These are phyloP conservation scores for Lateolabrax maculatus DNA, from an alignment of 2,797 vertebrate genomes.

Conservation along the genomic window DNA sequence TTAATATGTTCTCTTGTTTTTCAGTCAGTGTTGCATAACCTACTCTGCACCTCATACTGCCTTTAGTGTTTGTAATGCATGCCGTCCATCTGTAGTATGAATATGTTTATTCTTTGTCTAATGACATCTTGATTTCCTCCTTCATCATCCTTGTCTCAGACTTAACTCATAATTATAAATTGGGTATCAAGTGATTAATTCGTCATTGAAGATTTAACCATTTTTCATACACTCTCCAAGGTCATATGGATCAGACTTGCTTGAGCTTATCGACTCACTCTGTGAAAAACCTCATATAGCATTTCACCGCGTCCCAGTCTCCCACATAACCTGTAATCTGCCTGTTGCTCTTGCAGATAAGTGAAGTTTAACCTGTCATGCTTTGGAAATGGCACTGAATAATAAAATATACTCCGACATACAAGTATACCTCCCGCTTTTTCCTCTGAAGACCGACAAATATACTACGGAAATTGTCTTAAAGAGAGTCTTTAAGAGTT, in stretches of 20 bases:
- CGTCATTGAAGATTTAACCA: conserved; percentile 25
- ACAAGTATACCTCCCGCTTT: conserved; percentile 19
- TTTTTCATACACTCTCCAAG: conserved; percentile 31
- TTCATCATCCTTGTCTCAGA: conserved; percentile 11
- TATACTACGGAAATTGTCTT: conserved; percentile 6
- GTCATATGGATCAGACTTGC: conserved; percentile 35
- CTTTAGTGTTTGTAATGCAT: background rate
- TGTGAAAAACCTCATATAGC: conserved; percentile 29
- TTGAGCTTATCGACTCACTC: conserved; percentile 41
- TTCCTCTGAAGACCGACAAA: conserved; percentile 19
- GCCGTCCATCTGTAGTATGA: background rate
- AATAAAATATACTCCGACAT: conserved; percentile 36
- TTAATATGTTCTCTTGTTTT: conserved; percentile 36
- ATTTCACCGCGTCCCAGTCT: conserved; percentile 21
- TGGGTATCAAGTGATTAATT: conserved; percentile 15
- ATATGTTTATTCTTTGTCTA: background rate
- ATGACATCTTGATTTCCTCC: background rate
- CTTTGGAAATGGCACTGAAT: conserved; percentile 54
- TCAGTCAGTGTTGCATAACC: conserved; percentile 20
- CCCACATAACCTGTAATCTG: conserved; percentile 55
- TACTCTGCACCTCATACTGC: background rate
- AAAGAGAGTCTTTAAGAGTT: conserved; percentile 17
- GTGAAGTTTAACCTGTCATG: conserved; percentile 42
- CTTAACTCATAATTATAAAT: conserved; percentile 11
- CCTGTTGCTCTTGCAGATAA: conserved; percentile 55